Conservation (phyloP, 2,888 invertebrate species). For the Tineola bisselliella region DNA sequence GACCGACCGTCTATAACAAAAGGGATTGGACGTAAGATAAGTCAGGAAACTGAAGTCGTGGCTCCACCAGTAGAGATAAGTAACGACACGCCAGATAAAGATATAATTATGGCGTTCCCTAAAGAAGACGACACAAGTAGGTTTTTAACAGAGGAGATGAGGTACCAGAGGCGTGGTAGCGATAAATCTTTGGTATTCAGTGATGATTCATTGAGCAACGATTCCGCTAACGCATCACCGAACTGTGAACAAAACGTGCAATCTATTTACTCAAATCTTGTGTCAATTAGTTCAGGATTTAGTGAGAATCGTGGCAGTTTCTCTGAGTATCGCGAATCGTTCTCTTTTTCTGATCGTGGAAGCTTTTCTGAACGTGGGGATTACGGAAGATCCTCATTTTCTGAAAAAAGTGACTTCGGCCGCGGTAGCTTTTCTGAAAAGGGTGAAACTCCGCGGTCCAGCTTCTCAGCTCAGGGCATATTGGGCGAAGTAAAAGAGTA, state of each 20-base stretch:
- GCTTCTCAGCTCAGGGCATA: constrained; percentile 54
- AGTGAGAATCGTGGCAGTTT: constrained; percentile 65
- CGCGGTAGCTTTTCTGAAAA: constrained; percentile 53
- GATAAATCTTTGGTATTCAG: constrained; percentile 77
- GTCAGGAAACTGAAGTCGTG: constrained; percentile 68
- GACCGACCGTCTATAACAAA: constrained; percentile 83
- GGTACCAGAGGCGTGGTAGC: constrained; percentile 71
- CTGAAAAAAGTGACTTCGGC: constrained; percentile 67
- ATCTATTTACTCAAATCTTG: constrained; percentile 61
- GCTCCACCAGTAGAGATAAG: constrained; percentile 17
- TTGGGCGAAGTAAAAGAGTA: constrained; percentile 56
- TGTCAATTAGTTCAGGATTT: constrained; percentile 70
- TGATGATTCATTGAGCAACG: constrained; percentile 78
- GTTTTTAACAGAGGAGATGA: constrained; percentile 37
- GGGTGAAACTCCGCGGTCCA: constrained; percentile 56
- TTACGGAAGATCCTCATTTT: constrained; percentile 52
- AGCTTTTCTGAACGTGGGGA: constrained; percentile 60
- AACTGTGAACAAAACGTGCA: constrained; percentile 61
- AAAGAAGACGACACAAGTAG: constrained; percentile 39
- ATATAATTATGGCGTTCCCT: constrained; percentile 49
- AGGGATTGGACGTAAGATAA: constrained; percentile 77
- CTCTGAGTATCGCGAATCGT: constrained; percentile 56
- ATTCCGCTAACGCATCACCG: constrained; percentile 66
- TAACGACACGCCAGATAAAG: constrained; percentile 22
- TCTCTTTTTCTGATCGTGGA: constrained; percentile 57